Conservation (phyloP, 2,888 invertebrate species). For the Venustoraphidia nigricollis region DNA sequence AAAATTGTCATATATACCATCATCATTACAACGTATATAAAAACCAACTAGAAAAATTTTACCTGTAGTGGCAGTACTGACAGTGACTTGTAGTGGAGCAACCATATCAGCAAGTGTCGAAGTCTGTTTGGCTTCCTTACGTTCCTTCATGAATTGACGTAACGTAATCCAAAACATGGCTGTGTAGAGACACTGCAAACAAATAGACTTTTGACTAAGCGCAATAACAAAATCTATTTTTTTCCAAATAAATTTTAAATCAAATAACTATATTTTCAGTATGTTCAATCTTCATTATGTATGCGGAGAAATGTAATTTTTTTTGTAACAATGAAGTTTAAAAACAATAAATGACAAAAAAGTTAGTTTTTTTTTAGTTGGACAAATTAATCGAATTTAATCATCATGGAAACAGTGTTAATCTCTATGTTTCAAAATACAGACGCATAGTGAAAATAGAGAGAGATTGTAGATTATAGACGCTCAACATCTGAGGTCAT, state of each 20-base stretch:
- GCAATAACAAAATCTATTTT: not conserved
- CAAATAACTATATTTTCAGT: not conserved
- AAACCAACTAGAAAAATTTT: constrained; percentile 8
- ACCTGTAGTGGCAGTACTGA: constrained; percentile 52
- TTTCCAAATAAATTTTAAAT: no score
- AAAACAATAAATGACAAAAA: no score
- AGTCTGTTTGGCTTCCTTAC: constrained; percentile 44
- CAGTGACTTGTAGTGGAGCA: constrained; percentile 62
- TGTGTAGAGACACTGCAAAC: constrained; percentile 53
- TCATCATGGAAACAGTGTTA: no score
- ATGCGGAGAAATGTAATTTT: no score
- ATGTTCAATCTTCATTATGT: not conserved
- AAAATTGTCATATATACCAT: not conserved
- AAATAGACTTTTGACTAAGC: constrained; percentile 17
- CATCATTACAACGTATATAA: not conserved
- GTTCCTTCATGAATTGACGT: constrained; percentile 76
- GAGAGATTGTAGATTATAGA: no score
- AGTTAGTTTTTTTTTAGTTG: no score
- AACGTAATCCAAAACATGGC: constrained; percentile 93
- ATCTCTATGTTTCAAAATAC: no score
- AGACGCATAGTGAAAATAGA: no score
- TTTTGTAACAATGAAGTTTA: no score
- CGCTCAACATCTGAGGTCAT: no score
- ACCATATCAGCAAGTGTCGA: constrained; percentile 60
- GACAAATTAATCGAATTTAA: no score